Evolutionary conservation across 2,888 invertebrate genomes (phyloP), one percentile per base, ranked within the genome.

Genomic region (Limnephilus marmoratus): DNA sequence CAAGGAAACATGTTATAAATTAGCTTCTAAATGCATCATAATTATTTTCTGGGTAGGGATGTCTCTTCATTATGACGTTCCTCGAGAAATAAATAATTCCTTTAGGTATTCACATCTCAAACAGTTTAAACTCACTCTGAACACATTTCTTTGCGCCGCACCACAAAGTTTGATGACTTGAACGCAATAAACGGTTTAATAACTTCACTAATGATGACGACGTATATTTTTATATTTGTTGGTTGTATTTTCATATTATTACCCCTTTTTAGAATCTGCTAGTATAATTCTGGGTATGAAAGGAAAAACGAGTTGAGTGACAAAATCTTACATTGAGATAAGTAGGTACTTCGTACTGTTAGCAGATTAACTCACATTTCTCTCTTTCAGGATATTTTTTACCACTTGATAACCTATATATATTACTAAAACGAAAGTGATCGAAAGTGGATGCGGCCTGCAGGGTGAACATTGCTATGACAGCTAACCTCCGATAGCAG

Each of bases 11-110:
- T 85, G 90, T 91, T 91, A 91, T 91, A 91, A 91, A 91, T 91
- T 91, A 91, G 90, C 81, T 85, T 91, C 90, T 91, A 91, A 91
- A 91, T 85, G 85, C 90, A 91, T 91, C 85, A 85, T 91, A 91
- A 91, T 91, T 91, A 91, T 91, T 91, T 86, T 45, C 86, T 41
- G 45, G 86, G 86, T 41, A 37, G 49, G n/a, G n/a, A 83, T 41
- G 37, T 34, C 83, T 18, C 34, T 83, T 83, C 83, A 83, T 83
- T 83, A 41, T 37, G 37, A 31, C 83, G 24, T 37, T 31, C 34
- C 24, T 24, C 83, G 18, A 24, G 83, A 83, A 34, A 37, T 83
- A 41, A 18, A 15, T n/a, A 34, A 68, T 68, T n/a, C 68, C 68
- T 68, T 24, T 24, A n/a, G 24, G 68, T 68, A 68, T 68, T 68